Conservation (phyloP, 2,113 vertebrate species). For the Laticauda colubrina region DNA sequence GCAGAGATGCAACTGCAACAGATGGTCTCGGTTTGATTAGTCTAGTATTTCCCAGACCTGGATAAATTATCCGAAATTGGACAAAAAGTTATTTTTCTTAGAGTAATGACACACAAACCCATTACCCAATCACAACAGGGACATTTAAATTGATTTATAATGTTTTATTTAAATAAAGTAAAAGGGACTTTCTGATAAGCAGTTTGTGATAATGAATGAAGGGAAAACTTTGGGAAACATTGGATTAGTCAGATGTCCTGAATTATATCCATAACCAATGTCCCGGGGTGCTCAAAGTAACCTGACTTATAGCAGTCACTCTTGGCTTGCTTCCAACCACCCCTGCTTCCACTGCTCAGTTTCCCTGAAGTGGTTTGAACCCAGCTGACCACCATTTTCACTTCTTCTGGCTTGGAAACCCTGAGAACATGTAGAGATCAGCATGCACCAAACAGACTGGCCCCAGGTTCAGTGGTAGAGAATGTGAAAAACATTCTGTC, state of each 20-base stretch:
- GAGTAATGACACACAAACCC: neutral
- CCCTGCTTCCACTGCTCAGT: neutral
- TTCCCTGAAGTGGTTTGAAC: neutral
- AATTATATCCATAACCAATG: neutral
- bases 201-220: neutral
- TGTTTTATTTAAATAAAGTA: neutral
- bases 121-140: neutral
- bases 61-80: neutral
- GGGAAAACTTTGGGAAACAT: neutral
- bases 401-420: neutral
- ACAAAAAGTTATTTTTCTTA: neutral
- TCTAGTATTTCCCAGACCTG: neutral
- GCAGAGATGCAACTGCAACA: neutral
- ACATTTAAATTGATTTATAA: neutral
- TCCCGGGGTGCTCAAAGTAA: neutral
- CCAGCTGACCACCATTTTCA: neutral
- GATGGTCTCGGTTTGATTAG: constrained; percentile 3
- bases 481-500: neutral
- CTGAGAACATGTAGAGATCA: neutral
- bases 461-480: neutral
- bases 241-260: neutral
- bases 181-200: neutral
- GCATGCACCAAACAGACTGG: neutral
- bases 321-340: neutral
- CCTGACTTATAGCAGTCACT: neutral